These are phyloP conservation scores for Ceratina australensis DNA, from an alignment of 1,140 invertebrate genomes.

Conservation along the genomic window DNA sequence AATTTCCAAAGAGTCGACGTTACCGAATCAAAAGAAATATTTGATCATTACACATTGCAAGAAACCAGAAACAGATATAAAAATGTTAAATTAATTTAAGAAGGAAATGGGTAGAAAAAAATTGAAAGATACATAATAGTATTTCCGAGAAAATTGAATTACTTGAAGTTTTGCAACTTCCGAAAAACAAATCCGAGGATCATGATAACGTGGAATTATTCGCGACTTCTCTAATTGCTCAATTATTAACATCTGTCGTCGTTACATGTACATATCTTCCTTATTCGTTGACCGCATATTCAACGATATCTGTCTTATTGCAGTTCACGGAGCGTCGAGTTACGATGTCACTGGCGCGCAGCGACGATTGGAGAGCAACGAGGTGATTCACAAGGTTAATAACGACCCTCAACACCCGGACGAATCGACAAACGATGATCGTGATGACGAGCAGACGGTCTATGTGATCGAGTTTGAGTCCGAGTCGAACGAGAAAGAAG, in stretches of 20 bases:
- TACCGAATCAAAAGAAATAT: too few relatives aligned
- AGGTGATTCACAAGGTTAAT: constrained; percentile 44
- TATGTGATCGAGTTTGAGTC: constrained; percentile 71
- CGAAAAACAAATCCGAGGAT: too few relatives aligned
- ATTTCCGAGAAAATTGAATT: neutral
- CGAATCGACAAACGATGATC: constrained; percentile 33
- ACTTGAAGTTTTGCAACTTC: neutral
- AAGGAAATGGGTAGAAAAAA: too few relatives aligned
- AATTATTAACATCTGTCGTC: neutral
- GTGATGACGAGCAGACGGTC: constrained; percentile 62
- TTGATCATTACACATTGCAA: too few relatives aligned
- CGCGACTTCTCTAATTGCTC: neutral
- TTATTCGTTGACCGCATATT: neutral
- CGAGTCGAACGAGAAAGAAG: constrained; percentile 67
- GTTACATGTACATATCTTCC: neutral
- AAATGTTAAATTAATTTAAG: too few relatives aligned
- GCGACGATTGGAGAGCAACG: constrained; percentile 44
- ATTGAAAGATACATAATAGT: too few relatives aligned
- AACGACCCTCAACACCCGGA: constrained; percentile 30
- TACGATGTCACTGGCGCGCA: constrained; percentile 56
- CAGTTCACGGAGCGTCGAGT: constrained; percentile 62
- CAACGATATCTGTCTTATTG: constrained; percentile 30
- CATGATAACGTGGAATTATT: neutral
- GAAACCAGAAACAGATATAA: too few relatives aligned
- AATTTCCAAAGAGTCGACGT: too few relatives aligned